Evolutionary conservation across 1,140 invertebrate genomes (phyloP).

Genomic region (Ditylenchus dipsaci): DNA sequence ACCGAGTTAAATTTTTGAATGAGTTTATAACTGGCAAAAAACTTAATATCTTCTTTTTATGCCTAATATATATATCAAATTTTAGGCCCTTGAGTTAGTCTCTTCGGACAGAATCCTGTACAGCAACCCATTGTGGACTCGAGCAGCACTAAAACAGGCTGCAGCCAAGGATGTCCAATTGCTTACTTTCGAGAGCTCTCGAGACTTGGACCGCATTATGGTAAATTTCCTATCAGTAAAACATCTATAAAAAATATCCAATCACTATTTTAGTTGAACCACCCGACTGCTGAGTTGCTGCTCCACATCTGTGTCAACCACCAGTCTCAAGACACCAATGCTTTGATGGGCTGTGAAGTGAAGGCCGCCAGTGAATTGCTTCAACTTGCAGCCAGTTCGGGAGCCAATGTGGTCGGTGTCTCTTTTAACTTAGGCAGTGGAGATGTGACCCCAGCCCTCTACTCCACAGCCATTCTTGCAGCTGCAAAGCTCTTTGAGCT

Average conservation of each 20-base stretch:
- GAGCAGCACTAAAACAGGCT: slow-evolving; percentile 81
- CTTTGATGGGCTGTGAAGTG: slow-evolving; percentile 70
- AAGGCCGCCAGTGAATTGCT: slow-evolving; percentile 73
- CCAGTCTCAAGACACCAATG: slow-evolving; percentile 77
- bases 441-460: slow-evolving; percentile 54
- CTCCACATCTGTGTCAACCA: slow-evolving; percentile 77
- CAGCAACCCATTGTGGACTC: slow-evolving; percentile 90
- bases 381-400: slow-evolving; percentile 69
- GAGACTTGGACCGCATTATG: slow-evolving; percentile 85
- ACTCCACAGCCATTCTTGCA: slow-evolving; percentile 58
- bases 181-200: slow-evolving; percentile 92
- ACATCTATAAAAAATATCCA: background rate
- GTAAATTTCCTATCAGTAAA: background rate
- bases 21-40: no score
- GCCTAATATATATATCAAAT: no score
- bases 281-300: slow-evolving; percentile 66
- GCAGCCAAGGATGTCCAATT: slow-evolving; percentile 69
- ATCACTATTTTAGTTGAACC: background rate
- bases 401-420: slow-evolving; percentile 71
- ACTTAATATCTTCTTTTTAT: no score
- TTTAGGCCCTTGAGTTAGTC: slow-evolving; percentile 34
- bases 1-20: no score
- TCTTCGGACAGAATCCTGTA: slow-evolving; percentile 76
- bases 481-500: slow-evolving; percentile 59
- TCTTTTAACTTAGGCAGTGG: slow-evolving; percentile 62